phyloP scores from a whole-genome alignment of 1,140 invertebrate genomes.

The Leptinotarsa texana region DNA sequence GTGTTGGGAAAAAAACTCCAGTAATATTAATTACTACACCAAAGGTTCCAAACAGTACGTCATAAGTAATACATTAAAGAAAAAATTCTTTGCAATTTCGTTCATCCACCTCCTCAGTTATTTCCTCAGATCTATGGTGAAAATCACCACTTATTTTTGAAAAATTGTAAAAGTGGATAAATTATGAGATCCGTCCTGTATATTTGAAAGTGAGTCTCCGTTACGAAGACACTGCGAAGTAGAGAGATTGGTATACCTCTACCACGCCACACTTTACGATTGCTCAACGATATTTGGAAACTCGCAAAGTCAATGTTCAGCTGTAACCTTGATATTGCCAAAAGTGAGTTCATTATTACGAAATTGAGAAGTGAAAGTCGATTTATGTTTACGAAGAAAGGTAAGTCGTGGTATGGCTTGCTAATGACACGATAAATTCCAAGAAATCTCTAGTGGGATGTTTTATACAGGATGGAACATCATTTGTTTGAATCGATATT shows the following conservation, averaged over 20 bases:
- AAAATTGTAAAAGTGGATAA: too few species aligned
- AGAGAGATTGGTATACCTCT: neutral
- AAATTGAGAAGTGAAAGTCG: constrained; percentile 35
- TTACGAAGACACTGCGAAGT: neutral
- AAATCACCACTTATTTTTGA: too few species aligned
- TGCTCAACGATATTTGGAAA: constrained; percentile 31
- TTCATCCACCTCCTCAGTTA: too few species aligned
- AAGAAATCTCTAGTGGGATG: neutral
- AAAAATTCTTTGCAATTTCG: too few species aligned
- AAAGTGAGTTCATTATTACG: constrained; percentile 33
- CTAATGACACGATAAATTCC: neutral
- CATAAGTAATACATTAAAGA: too few species aligned
- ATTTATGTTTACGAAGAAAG: constrained; percentile 22
- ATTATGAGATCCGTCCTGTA: neutral
- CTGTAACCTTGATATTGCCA: constrained; percentile 39
- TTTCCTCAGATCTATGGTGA: too few species aligned
- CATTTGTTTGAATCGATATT: too few species aligned
- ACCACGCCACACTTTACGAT: constrained; percentile 1
- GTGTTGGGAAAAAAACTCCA: too few species aligned
- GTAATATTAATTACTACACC: too few species aligned
- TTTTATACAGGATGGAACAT: neutral
- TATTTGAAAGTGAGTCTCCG: neutral
- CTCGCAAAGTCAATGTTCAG: constrained; percentile 34
- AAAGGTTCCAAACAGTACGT: too few species aligned
- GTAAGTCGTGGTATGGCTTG: neutral